Percentiles rank a stretch among this genome's conserved stretches.
Evolutionary conservation across 1,140 invertebrate species (phyloP).

Genomic region (Drosophila subpulchrella): DNA sequence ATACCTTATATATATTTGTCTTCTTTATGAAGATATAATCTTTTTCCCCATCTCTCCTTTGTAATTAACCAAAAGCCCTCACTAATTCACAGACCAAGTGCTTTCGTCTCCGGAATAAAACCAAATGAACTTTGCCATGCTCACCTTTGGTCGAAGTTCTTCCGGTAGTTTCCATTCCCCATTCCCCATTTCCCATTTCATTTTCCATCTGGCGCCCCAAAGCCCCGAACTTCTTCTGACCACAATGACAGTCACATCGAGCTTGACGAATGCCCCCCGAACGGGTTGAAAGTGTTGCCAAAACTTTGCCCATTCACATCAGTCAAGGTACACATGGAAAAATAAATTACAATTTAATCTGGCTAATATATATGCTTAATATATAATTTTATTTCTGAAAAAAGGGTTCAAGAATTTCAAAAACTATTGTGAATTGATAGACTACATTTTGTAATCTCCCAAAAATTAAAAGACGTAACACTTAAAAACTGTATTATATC

Average conservation of each 20-base stretch:
- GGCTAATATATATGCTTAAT: no score
- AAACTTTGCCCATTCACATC: constrained; percentile 48
- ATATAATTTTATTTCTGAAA: no score
- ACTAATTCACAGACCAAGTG: neutral
- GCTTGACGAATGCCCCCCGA: constrained; percentile 53
- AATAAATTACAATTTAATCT: neutral
- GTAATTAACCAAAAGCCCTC: neutral
- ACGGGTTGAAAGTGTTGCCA: constrained; percentile 45
- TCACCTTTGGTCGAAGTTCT: constrained; percentile 3
- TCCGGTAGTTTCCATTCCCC: neutral
- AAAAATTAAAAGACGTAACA: no score
- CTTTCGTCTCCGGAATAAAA: neutral
- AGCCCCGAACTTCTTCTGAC: constrained; percentile 9
- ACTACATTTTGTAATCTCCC: no score
- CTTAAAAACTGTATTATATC: neutral
- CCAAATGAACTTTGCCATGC: constrained; percentile 25
- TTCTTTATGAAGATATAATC: neutral
- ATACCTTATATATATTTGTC: neutral
- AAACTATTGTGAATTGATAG: no score
- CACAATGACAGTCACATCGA: constrained; percentile 53
- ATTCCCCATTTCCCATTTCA: no score
- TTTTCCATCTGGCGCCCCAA: neutral
- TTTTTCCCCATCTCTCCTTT: neutral
- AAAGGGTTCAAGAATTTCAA: no score
- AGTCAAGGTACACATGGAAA: constrained; percentile 28